These are phyloP conservation scores for Byasa hedistus DNA, from an alignment of 2,888 invertebrate species.

Conservation along the genomic window DNA sequence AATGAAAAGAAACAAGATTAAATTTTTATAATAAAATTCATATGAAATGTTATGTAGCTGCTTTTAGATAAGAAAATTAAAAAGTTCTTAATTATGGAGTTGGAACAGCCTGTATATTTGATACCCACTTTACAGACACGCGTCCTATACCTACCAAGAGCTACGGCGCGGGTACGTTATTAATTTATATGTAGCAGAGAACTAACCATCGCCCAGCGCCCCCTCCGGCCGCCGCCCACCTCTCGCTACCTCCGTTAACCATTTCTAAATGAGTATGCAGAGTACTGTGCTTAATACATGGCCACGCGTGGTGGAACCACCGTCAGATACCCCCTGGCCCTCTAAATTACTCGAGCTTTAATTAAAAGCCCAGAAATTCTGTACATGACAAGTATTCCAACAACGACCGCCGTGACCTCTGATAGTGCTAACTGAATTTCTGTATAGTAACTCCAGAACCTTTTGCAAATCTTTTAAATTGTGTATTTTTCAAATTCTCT, in stretches of 20 bases:
- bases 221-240: slow-evolving; percentile 40
- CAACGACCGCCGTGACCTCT: slow-evolving; percentile 56
- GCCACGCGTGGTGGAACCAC: slow-evolving; percentile 54
- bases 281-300: slow-evolving; percentile 71
- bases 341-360: slow-evolving; percentile 77
- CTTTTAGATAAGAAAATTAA: too few relatives aligned
- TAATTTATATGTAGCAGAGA: slow-evolving; percentile 78
- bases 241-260: slow-evolving; percentile 62
- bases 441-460: slow-evolving; percentile 36
- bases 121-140: slow-evolving; percentile 60
- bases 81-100: background rate
- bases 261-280: slow-evolving; percentile 79
- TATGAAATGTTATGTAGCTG: too few relatives aligned
- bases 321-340: slow-evolving; percentile 50
- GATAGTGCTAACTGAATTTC: slow-evolving; percentile 63
- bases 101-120: slow-evolving; percentile 48
- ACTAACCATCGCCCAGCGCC: slow-evolving; percentile 70
- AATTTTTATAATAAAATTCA: background rate
- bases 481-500: background rate
- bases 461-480: background rate
- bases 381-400: slow-evolving; percentile 77
- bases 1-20: too few relatives aligned
- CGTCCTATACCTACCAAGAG: slow-evolving; percentile 65
- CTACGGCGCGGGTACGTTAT: slow-evolving; percentile 63
- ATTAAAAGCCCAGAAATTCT: slow-evolving; percentile 77